A percentile compares a stretch with the other conserved stretches of the same genome.
These are phyloP conservation scores for Ctenicera cuprea DNA, from an alignment of 2,888 invertebrate species.

Conservation along the genomic window DNA sequence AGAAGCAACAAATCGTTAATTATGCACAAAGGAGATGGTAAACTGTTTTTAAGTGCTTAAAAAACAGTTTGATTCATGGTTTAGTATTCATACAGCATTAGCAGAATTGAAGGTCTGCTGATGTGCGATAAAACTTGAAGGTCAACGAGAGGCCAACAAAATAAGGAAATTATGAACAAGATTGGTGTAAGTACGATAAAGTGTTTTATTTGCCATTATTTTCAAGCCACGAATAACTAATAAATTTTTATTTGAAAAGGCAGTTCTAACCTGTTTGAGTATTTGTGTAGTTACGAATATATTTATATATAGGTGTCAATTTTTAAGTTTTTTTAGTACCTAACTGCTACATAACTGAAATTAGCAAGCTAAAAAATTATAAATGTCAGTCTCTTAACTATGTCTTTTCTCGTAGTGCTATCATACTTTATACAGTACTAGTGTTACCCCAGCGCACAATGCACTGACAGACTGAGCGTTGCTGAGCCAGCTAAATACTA, in stretches of 20 bases:
- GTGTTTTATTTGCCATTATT: constrained; percentile 14
- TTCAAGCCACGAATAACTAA: not conserved
- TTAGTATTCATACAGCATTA: constrained; percentile 30
- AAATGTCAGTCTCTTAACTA: no score
- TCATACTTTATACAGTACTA: no score
- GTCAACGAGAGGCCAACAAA: constrained; percentile 25
- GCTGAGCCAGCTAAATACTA: no score
- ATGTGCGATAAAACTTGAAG: constrained; percentile 27
- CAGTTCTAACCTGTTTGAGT: not conserved
- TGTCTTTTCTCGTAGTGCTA: no score
- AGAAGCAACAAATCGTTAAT: not conserved
- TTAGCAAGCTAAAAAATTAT: no score
- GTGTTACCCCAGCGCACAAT: no score
- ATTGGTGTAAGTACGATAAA: constrained; percentile 17
- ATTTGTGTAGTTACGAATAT: no score
- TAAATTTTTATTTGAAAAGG: not conserved
- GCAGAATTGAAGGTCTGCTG: constrained; percentile 22
- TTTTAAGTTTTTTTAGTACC: no score
- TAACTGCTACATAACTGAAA: no score
- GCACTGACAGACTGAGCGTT: no score
- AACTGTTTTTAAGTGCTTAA: not conserved
- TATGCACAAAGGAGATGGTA: constrained; percentile 2
- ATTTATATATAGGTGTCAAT: no score
- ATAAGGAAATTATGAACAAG: constrained; percentile 11
- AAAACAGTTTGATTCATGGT: constrained; percentile 12